phyloP scores from a whole-genome alignment of 2,797 vertebrate species.

The Centroberyx gerrardi region DNA sequence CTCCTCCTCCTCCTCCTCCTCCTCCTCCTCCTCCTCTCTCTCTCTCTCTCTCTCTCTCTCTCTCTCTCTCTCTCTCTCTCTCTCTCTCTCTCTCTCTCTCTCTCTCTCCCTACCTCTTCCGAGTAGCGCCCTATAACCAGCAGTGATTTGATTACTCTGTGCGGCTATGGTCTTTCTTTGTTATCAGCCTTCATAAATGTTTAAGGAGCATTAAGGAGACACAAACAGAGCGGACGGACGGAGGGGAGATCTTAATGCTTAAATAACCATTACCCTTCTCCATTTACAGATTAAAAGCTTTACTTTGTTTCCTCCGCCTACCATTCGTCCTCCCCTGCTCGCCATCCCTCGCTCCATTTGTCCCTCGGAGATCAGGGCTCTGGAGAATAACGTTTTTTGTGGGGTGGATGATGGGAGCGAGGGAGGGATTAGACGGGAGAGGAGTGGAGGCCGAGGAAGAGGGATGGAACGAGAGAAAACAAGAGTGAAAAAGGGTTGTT shows the following conservation, averaged over 20 bases:
- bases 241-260: conserved; percentile 81
- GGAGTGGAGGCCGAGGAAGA: not conserved
- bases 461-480: not conserved
- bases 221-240: conserved; percentile 68
- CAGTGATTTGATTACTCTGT: conserved; percentile 84
- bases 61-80: not conserved
- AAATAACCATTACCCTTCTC: conserved; percentile 84
- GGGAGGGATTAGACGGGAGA: conserved; percentile 18
- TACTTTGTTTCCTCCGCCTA: conserved; percentile 81
- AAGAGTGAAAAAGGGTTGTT: not conserved
- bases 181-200: conserved; percentile 89
- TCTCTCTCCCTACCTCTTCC: conserved; percentile 40
- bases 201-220: conserved; percentile 85
- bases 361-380: conserved; percentile 15
- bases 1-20: too few species aligned
- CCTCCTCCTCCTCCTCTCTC: too few species aligned
- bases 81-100: not conserved
- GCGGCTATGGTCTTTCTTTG: conserved; percentile 76
- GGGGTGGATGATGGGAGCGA: conserved; percentile 25
- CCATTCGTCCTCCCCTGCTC: conserved; percentile 53
- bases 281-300: conserved; percentile 92
- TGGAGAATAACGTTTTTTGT: conserved; percentile 45
- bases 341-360: conserved; percentile 42
- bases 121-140: conserved; percentile 71
- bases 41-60: not conserved